Conservation (phyloP, 2,113 vertebrate genomes). For the Coptodon rendalli region DNA sequence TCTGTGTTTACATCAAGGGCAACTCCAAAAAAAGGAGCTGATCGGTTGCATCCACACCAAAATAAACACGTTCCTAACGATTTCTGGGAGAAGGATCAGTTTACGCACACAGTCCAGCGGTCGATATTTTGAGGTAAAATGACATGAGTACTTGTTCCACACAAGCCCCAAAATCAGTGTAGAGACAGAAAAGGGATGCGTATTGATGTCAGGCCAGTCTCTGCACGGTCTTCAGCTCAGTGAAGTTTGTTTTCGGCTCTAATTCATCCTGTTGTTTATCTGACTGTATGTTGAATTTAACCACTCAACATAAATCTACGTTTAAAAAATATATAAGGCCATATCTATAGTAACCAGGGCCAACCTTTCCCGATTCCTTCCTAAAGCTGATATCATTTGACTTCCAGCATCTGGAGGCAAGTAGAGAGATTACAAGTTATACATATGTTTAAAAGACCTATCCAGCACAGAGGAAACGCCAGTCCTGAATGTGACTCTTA, state of each 20-base stretch:
- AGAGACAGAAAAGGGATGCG: slow-evolving; percentile 2
- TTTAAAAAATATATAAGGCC: not conserved
- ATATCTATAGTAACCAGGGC: not conserved
- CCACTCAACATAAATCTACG: not conserved
- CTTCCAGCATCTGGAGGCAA: not conserved
- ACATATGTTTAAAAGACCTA: not conserved
- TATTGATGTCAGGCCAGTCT: not conserved
- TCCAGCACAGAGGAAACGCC: not conserved
- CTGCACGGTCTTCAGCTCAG: not conserved
- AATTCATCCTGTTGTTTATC: not conserved
- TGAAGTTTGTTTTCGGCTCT: not conserved
- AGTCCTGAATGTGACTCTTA: not conserved
- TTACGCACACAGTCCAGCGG: slow-evolving; percentile 53
- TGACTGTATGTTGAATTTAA: not conserved
- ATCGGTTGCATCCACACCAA: slow-evolving; percentile 53
- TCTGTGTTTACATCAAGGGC: slow-evolving; percentile 32
- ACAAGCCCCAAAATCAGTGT: slow-evolving; percentile 28
- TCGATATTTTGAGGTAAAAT: slow-evolving; percentile 69
- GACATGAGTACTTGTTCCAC: slow-evolving; percentile 57
- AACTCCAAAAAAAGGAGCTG: slow-evolving; percentile 20
- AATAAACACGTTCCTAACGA: slow-evolving; percentile 67
- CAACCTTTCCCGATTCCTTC: not conserved
- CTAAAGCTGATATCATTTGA: not conserved
- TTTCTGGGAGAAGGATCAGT: slow-evolving; percentile 54
- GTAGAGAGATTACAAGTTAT: not conserved